Evolutionary conservation across 2,888 invertebrate genomes (phyloP).

Genomic region (Glomeris marginata): DNA sequence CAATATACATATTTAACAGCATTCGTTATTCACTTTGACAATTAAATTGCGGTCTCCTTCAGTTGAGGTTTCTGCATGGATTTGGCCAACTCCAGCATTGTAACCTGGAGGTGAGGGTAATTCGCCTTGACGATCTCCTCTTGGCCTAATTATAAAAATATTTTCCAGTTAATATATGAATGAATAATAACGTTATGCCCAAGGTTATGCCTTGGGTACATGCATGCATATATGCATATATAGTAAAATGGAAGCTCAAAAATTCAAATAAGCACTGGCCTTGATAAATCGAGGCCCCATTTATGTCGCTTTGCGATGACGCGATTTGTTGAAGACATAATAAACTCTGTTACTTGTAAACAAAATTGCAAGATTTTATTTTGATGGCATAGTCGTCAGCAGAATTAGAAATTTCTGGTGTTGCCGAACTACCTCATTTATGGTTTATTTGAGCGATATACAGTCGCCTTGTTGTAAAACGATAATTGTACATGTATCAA

Average conservation of each 20-base stretch:
- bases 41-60: conserved; percentile 72
- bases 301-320: conserved; percentile 15
- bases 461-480: too few species aligned
- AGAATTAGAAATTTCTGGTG: too few species aligned
- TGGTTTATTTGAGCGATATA: too few species aligned
- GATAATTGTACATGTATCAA: too few species aligned
- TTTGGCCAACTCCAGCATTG: conserved; percentile 52
- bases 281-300: conserved; percentile 19
- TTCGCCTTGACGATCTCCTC: conserved; percentile 30
- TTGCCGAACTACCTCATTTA: too few species aligned
- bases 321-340: conserved; percentile 10
- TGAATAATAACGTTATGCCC: too few species aligned
- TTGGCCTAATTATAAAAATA: conserved; percentile 14
- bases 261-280: too few species aligned
- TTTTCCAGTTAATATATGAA: neutral
- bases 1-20: neutral
- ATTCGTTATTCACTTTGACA: conserved; percentile 43
- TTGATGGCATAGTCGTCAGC: too few species aligned
- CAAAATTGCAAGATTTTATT: neutral
- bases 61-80: conserved; percentile 53
- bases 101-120: conserved; percentile 72
- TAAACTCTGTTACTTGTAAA: neutral
- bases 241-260: too few species aligned
- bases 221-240: too few species aligned
- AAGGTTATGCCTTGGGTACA: too few species aligned